Evolutionary conservation across 2,888 invertebrate species (phyloP), one percentile per base, ranked within the genome.

Genomic region (Agriopis aurantiaria): DNA sequence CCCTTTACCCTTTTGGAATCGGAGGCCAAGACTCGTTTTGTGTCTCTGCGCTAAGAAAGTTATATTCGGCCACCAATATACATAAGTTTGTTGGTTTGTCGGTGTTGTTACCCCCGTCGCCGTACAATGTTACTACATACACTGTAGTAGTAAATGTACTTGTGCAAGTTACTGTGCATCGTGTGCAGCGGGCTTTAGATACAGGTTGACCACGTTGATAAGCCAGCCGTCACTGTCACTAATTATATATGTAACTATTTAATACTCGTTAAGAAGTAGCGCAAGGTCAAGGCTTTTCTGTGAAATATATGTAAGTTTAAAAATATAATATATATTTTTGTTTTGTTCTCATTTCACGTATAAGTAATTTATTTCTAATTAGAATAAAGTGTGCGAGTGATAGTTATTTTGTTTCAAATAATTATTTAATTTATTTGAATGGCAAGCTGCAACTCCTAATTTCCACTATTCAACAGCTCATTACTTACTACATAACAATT

Each of bases 401-500:
- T 23, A 23, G 17, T 23, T 23, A 23, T 40, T n/a, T 12, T 56
- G 7, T 55, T 40, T 57, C 33, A 33, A 33, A 33, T 33, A 33
- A 33, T 14, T 10, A 68, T 67, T 63, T 60, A 68, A 17, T 57
- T 33, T 52, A 17, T 57, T 33, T 52, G 43, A 49, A 70, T 68
- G 56, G 65, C 58, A 76, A 74, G 75, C 53, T 53, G 62, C 72
- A 69, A 58, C 63, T n/a, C 43, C 73, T 76, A 72, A 56, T 61
- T 45, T 71, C 51, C 60, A 72, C 76, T 74, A 75, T 71, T 77
- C 76, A 86, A 83, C 83, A 83, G 81, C 76, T 76, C 77, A 78
- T 78, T 89, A 89, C 88, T 73, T 80, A 89, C 88, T 89, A 90
- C 82, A 88, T 89, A 90, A 90, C 89, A 89, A 86, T 80, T 82